Base-by-base conservation (phyloP, 2,797 vertebrate genomes). In the Australoheros facetus region DNA sequence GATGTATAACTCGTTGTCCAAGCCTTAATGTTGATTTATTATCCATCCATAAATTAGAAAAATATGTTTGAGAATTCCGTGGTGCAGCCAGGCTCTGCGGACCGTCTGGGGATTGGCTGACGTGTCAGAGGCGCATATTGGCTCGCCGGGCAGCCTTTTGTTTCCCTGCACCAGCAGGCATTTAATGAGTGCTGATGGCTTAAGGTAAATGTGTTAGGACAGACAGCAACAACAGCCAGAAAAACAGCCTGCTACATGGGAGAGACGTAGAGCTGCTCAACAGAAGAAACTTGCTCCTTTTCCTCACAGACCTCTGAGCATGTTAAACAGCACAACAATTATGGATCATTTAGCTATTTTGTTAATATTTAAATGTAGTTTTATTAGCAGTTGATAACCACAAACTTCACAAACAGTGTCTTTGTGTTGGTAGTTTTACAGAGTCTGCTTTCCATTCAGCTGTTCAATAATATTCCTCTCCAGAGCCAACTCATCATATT, bases 21-120 rank as follows among this genome's bases (percentile, higher is more conserved):
- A 96, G 95, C 96, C 97, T 98, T 99, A 99, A 99, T 99, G 98
- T 99, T 99, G 98, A 99, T 99, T 99, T 99, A 99, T 99, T 99
- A 97, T 99, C 97, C 97, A 96, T 98, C 97, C 98, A 98, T 98
- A 99, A 99, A 99, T 99, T 98, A 98, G 97, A 99, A 99, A 98
- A 99, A 98, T 99, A 99, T 99, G 98, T 97, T 99, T 97, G 97
- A 97, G 97, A 98, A 98, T 99, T 98, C 96, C 95, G 95, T 96
- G 96, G 96, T 86, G 96, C 97, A 96, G 97, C 96, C 97, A 96
- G 97, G 96, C 97, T 96, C 96, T 96, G 96, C 95, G 94, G 96
- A 95, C 96, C 96, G 97, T 97, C 98, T 97, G 96, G 98, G 98
- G 97, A 99, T 96, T 96, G 96, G 97, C 96, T 97, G 97, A 98